Percentiles rank a stretch among this genome's conserved stretches.
Conservation (phyloP, 2,113 vertebrate genomes). For the western clawed frog (Xenopus tropicalis) region UCB_Xtro_10.0 CM004445.2:146427001-146427500, state of each 20-base stretch:
- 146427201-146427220: constrained; percentile 4
- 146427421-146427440: constrained; percentile 4
- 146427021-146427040: too few species aligned
- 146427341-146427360: constrained; percentile 47
- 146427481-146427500: constrained; percentile 45
- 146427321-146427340: constrained; percentile 38
- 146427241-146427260: not conserved
- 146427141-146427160: too few species aligned
- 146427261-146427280: not conserved
- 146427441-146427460: constrained; percentile 12
- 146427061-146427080: too few species aligned
- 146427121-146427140: too few species aligned
- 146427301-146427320: constrained; percentile 3
- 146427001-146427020: too few species aligned
- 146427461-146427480: constrained; percentile 43
- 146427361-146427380: constrained; percentile 46
- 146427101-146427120: too few species aligned
- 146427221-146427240: not conserved
- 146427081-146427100: too few species aligned
- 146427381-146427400: constrained; percentile 49
- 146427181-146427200: not conserved
- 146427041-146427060: too few species aligned
- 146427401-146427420: constrained; percentile 13
- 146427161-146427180: too few species aligned
- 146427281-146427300: constrained; percentile 12